A percentile compares a stretch with the other conserved stretches of the same genome.
Evolutionary conservation across 23 tunicate genomes (phyloP).

Genomic region (Phallusia fumigata): DNA sequence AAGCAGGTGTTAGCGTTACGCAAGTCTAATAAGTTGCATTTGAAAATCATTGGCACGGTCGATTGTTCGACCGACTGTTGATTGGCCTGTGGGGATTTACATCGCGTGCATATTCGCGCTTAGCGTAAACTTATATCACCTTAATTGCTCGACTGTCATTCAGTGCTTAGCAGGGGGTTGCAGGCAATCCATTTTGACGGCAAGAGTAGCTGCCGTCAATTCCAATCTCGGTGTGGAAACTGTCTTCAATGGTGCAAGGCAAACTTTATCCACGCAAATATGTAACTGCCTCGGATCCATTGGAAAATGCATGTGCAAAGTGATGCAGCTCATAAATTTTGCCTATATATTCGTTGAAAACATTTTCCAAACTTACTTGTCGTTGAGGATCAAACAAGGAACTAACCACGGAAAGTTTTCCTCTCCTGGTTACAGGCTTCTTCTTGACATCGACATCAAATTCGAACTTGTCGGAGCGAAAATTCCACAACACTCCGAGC

Average conservation of each 20-base stretch:
- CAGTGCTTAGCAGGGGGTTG: too few species aligned
- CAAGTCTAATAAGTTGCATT: too few species aligned
- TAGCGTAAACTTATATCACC: too few species aligned
- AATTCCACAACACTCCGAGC: not conserved
- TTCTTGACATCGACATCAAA: not conserved
- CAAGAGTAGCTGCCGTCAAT: slow-evolving; percentile 8
- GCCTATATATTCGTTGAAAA: not conserved
- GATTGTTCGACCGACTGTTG: too few species aligned
- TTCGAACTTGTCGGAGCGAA: not conserved
- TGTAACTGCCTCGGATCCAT: not conserved
- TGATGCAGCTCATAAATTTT: not conserved
- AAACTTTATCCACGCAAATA: not conserved
- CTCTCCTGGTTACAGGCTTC: not conserved
- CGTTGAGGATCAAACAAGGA: not conserved
- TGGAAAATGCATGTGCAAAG: slow-evolving; percentile 1
- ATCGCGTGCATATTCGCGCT: too few species aligned
- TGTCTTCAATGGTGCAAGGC: not conserved
- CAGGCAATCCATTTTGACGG: not conserved
- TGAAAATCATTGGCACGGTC: too few species aligned
- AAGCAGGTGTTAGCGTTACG: too few species aligned
- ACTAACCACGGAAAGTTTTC: not conserved
- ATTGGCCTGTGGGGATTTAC: too few species aligned
- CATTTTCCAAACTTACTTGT: not conserved
- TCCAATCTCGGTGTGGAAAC: slow-evolving; percentile 1
- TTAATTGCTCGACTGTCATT: too few species aligned